Evolutionary conservation across 2,888 invertebrate species (phyloP).

Genomic region (Eumacrocentrus americanus): DNA sequence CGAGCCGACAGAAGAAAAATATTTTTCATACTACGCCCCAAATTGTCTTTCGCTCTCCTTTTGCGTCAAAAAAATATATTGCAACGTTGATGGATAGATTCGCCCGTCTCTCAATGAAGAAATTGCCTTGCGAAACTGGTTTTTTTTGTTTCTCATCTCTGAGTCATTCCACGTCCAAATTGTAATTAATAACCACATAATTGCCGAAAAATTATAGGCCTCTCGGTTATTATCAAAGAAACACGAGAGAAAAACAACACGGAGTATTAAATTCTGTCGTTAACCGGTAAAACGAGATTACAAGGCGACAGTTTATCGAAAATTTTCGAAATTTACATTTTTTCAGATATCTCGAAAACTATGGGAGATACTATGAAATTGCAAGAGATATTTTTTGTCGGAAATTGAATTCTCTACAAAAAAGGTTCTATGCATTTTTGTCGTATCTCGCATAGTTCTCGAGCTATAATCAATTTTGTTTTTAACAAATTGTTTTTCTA

Average conservation of each 20-base stretch:
- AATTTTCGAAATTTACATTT: too few species aligned
- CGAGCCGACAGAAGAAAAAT: constrained; percentile 34
- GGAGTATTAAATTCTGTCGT: too few species aligned
- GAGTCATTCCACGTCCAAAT: neutral
- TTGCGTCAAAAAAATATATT: constrained; percentile 22
- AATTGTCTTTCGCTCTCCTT: constrained; percentile 2
- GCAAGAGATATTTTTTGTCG: too few species aligned
- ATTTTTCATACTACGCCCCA: constrained; percentile 31
- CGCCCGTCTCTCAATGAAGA: constrained; percentile 22
- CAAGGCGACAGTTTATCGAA: too few species aligned
- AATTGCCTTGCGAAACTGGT: constrained; percentile 19
- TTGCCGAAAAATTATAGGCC: neutral
- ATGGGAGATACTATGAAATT: too few species aligned
- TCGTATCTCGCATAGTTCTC: too few species aligned
- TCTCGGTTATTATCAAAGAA: neutral
- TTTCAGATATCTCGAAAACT: too few species aligned
- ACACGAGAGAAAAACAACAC: neutral
- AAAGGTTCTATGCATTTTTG: too few species aligned
- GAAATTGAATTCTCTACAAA: too few species aligned
- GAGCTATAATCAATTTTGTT: too few species aligned
- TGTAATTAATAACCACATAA: constrained; percentile 6
- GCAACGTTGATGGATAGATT: constrained; percentile 34
- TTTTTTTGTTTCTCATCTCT: constrained; percentile 12
- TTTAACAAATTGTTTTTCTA: too few species aligned
- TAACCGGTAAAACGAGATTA: too few species aligned